Evolutionary conservation across 2,113 vertebrate genomes (phyloP).

Genomic region (Poeciliopsis retropinna): DNA sequence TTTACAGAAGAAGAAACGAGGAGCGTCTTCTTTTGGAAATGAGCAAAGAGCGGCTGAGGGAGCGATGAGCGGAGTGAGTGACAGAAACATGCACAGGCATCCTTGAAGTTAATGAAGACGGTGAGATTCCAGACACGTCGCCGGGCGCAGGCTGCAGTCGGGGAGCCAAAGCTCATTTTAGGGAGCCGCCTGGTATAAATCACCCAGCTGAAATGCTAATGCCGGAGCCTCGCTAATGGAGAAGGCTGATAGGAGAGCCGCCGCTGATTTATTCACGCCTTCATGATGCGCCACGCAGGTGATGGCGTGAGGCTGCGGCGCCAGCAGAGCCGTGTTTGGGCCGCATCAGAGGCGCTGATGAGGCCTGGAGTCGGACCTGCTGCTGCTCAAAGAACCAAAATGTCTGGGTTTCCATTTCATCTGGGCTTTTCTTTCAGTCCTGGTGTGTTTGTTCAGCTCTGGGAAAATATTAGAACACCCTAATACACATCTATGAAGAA

Average conservation of each 20-base stretch:
- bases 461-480: background rate
- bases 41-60: slow-evolving; percentile 20
- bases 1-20: slow-evolving; percentile 1
- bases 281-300: slow-evolving; percentile 27
- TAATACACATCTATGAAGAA: no score
- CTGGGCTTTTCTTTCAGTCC: no score
- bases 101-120: slow-evolving; percentile 61
- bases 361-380: background rate
- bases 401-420: no score
- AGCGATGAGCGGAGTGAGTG: slow-evolving; percentile 36
- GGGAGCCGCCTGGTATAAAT: slow-evolving; percentile 71
- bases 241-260: slow-evolving; percentile 47
- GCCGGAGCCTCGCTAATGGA: slow-evolving; percentile 41
- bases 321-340: background rate
- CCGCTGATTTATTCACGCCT: slow-evolving; percentile 59
- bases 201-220: slow-evolving; percentile 71
- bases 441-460: background rate
- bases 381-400: background rate
- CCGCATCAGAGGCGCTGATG: slow-evolving; percentile 12
- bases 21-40: slow-evolving; percentile 22
- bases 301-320: slow-evolving; percentile 37
- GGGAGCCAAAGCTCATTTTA: slow-evolving; percentile 64
- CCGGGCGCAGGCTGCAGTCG: slow-evolving; percentile 38
- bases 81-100: slow-evolving; percentile 47
- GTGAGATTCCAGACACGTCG: slow-evolving; percentile 56